Percentiles rank a stretch among this genome's conserved stretches.
phyloP scores from a whole-genome alignment of 2,797 vertebrate species.

The Gobio occitaniae region DNA sequence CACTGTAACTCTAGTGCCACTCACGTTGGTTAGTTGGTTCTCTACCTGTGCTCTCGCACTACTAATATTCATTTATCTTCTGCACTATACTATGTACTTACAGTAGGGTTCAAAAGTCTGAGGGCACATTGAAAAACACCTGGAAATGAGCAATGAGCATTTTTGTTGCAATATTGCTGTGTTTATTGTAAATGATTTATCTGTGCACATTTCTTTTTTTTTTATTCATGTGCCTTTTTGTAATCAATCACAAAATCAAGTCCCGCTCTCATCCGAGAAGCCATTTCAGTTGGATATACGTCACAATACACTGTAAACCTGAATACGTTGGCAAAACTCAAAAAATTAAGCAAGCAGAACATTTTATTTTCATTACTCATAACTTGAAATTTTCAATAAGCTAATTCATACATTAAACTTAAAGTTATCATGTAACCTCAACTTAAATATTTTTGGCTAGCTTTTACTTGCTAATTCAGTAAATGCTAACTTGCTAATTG shows the following conservation, averaged over 20 bases:
- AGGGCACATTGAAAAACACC: not conserved
- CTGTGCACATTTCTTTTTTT: not conserved
- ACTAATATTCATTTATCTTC: conserved; percentile 1
- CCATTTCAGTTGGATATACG: not conserved
- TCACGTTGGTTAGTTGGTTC: not conserved
- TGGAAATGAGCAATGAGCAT: not conserved
- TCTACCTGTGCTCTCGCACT: conserved; percentile 25
- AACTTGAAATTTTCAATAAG: too few relatives aligned
- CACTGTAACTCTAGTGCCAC: conserved; percentile 43
- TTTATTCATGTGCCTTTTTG: not conserved
- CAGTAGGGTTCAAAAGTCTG: conserved; percentile 22
- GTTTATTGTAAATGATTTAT: not conserved
- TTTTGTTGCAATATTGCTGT: not conserved
- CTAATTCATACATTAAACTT: too few relatives aligned
- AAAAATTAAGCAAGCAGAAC: too few relatives aligned
- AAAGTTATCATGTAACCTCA: too few relatives aligned
- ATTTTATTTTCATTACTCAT: too few relatives aligned
- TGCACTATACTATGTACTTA: conserved; percentile 18
- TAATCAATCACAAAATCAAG: not conserved
- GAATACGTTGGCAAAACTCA: too few relatives aligned
- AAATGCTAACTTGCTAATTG: too few relatives aligned
- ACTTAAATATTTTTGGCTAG: too few relatives aligned
- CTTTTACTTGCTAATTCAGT: too few relatives aligned
- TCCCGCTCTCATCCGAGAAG: not conserved
- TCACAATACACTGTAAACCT: too few relatives aligned